These are phyloP conservation scores for Pelobates fuscus DNA, from an alignment of 2,113 vertebrate species.

Conservation along the genomic window DNA sequence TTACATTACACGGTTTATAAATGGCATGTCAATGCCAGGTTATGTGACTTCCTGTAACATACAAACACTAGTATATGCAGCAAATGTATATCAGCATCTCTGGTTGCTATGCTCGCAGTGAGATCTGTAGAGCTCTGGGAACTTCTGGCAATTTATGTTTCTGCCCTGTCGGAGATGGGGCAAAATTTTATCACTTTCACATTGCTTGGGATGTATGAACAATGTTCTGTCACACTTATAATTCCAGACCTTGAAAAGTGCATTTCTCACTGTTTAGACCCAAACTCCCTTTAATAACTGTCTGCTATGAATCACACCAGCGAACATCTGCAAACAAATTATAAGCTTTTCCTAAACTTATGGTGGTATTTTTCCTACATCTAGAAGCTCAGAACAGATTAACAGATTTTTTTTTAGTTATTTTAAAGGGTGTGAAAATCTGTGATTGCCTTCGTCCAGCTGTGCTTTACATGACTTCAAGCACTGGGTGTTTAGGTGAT, in stretches of 20 bases:
- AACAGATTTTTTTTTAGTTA: conserved; percentile 36
- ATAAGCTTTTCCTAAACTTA: conserved; percentile 31
- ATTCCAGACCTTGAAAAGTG: background rate
- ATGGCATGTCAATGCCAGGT: conserved; percentile 41
- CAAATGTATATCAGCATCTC: conserved; percentile 21
- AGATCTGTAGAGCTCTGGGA: background rate
- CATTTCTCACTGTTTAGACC: background rate
- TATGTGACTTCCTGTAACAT: conserved; percentile 40
- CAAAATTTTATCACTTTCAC: background rate
- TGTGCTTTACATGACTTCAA: conserved; percentile 48
- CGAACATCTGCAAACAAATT: conserved; percentile 46
- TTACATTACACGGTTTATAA: conserved; percentile 43
- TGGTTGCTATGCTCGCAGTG: conserved; percentile 1
- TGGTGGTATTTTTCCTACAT: conserved; percentile 48
- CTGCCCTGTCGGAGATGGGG: background rate
- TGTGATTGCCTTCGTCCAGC: conserved; percentile 48
- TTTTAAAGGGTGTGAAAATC: conserved; percentile 51
- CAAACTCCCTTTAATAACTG: background rate
- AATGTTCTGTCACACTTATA: background rate
- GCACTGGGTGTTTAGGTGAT: conserved; percentile 49
- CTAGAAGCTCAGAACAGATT: conserved; percentile 50
- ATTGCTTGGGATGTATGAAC: conserved; percentile 6
- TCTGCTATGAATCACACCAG: conserved; percentile 30
- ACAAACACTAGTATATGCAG: conserved; percentile 7
- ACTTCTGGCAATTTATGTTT: background rate